Evolutionary conservation across 2,797 vertebrate genomes (phyloP), one percentile per base, ranked within the genome.

Genomic region (Adelosebastes latens): DNA sequence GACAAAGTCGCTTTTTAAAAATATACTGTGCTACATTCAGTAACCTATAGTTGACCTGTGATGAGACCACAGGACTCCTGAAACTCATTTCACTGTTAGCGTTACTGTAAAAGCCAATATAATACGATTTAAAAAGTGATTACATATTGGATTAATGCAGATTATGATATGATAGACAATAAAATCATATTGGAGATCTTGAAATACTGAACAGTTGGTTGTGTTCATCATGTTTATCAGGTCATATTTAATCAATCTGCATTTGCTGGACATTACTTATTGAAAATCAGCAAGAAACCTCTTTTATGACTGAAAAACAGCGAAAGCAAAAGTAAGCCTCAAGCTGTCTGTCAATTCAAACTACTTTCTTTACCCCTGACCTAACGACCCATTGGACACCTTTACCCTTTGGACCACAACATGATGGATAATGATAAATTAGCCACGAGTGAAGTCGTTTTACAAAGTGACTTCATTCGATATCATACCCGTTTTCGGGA

Each of bases 1-100:
- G 60, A 67, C 84, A 80, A 52, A 60, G 24, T 31, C 13, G 39
- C 52, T n/a, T 18, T 78, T 56, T n/a, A 46, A 67, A 22, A 68
- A 75, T 22, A 68, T 6, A 83, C 4, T 5, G 12, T 12, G 62
- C 63, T 76, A 16, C 16, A 78, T 42, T 58, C 12, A 58, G 34
- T 66, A 5, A 27, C 16, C 49, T 70, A 59, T 10, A 27, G 25
- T 8, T 63, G 66, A 53, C 27, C 34, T 1, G 13, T 20, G 27
- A 71, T 24, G 69, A 24, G 31, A 49, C 56, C 34, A 55, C 24
- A 32, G 58, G n/a, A 62, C 34, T 62, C 36, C 42, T 58, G 22
- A 8, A 53, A 53, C 46, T 32, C 2, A 36, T 70, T 63, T 56
- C 4, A 9, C 34, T 60, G 4, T 82, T 72, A 22, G 12, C 27